Base-by-base conservation (phyloP, 2,797 vertebrate species). In the Mycteria americana region DNA sequence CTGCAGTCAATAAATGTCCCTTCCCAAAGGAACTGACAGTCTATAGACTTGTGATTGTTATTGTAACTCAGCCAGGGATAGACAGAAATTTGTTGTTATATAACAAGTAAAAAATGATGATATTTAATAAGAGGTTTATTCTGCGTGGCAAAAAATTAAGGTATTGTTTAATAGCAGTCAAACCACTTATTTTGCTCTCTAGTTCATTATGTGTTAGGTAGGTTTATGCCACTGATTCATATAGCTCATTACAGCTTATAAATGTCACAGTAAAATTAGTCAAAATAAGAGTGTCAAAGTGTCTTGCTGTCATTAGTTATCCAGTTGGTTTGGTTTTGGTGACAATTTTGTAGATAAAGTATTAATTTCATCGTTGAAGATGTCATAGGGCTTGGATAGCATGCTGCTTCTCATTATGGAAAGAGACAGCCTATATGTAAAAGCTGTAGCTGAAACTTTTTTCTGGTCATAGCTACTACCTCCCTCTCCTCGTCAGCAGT, bases 241-340 rank as follows among this genome's bases (percentile, higher is more conserved):
- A 46, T 60, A 82, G 51, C 57, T 94, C 25, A 65, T 93, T 94
- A 79, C 46, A 85, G 51, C 85, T 93, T 35, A 62, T 95, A 93
- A 95, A 94, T 80, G 65, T 93, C 86, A 72, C 53, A 6, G 4
- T 93, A 89, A 94, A 93, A 89, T 80, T 43, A 83, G 41, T 87
- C 28, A 84, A 92, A 93, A 72, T 64, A 80, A 82, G 85, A 72
- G 37, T 62, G 56, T 43, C 74, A 18, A 88, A 78, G n/a, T 83
- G 37, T 77, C 64, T 79, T 77, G n/a, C 81, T 91, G 72, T 83
- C 64, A 78, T 85, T 85, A 67, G 48, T 65, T 89, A 64, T 18
- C 17, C 72, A 64, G 39, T 50, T 70, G 56, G 56, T 85, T 89
- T 95, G 48, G 33, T 28, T 89, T 85, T 89, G 88, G 43, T 94